These are phyloP conservation scores for Agriotes lineatus DNA, from an alignment of 2,888 invertebrate genomes.

Conservation along the genomic window DNA sequence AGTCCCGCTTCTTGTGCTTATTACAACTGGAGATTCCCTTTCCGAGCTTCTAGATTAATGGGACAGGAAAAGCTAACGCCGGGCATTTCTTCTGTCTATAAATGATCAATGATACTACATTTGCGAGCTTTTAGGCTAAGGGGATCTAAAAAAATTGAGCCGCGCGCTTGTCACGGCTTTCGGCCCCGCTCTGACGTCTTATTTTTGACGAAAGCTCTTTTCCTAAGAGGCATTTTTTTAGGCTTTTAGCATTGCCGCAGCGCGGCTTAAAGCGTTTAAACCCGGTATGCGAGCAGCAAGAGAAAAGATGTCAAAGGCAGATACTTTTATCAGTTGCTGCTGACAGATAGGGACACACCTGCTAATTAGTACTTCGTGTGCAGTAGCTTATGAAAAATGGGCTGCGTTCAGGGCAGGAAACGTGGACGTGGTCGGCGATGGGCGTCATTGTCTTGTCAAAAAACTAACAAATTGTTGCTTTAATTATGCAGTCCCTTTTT, in stretches of 20 bases:
- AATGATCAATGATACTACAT: conserved; percentile 45
- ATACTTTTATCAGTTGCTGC: background rate
- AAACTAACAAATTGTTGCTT: conserved; percentile 14
- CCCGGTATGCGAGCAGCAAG: background rate
- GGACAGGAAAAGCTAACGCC: conserved; percentile 34
- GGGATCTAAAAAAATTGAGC: conserved; percentile 37
- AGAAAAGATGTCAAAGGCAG: background rate
- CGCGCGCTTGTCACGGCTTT: conserved; percentile 34
- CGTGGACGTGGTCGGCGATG: background rate
- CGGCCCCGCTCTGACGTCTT: conserved; percentile 24
- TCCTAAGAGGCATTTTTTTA: conserved; percentile 25
- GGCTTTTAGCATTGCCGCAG: background rate
- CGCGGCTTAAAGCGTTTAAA: background rate
- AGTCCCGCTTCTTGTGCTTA: conserved; percentile 9
- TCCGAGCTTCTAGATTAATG: conserved; percentile 37
- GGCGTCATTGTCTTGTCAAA: conserved; percentile 21
- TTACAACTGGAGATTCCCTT: conserved; percentile 28
- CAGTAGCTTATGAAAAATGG: background rate
- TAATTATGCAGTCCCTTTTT: background rate
- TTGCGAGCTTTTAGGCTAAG: conserved; percentile 43
- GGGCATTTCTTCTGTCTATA: conserved; percentile 40
- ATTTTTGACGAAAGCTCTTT: conserved; percentile 27
- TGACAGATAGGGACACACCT: conserved; percentile 11
- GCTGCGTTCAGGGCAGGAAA: background rate
- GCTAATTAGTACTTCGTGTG: conserved; percentile 8